These are phyloP conservation scores for Coracopsis vasa DNA, from an alignment of 2,113 vertebrate genomes.

Conservation along the genomic window DNA sequence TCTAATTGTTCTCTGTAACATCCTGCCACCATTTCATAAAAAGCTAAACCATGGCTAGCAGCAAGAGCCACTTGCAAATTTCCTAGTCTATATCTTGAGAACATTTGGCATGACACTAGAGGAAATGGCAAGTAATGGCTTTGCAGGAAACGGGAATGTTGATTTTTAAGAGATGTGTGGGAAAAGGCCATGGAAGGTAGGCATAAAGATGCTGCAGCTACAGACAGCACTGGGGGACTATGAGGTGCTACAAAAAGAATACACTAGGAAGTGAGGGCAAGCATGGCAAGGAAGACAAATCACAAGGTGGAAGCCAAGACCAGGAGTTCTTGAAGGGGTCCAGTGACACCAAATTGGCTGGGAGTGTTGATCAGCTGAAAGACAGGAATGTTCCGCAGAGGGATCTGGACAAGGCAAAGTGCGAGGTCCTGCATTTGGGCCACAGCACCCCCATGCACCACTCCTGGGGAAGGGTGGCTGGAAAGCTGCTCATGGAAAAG, in stretches of 20 bases:
- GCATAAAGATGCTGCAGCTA: not conserved
- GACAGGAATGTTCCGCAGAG: not conserved
- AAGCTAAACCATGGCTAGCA: not conserved
- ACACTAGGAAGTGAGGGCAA: not conserved
- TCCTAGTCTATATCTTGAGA: not conserved
- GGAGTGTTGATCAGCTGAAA: not conserved
- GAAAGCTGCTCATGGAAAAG: not conserved
- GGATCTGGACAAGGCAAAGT: not conserved
- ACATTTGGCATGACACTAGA: not conserved
- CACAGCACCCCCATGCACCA: not conserved
- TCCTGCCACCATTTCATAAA: not conserved
- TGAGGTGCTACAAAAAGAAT: not conserved
- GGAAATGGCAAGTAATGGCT: not conserved
- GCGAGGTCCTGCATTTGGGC: not conserved
- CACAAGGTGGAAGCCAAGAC: not conserved
- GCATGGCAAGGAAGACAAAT: rapidly evolving
- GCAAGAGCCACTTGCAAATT: not conserved
- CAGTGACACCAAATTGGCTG: not conserved
- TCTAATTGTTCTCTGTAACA: not conserved
- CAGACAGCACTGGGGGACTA: not conserved
- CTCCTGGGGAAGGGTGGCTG: not conserved
- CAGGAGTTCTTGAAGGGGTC: not conserved
- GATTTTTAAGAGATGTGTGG: not conserved
- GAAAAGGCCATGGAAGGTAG: not conserved
- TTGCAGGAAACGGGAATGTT: not conserved